Evolutionary conservation across 35 echinoderm and acorn worm genomes (phyloP).

Genomic region (Nesometra sesokonis): DNA sequence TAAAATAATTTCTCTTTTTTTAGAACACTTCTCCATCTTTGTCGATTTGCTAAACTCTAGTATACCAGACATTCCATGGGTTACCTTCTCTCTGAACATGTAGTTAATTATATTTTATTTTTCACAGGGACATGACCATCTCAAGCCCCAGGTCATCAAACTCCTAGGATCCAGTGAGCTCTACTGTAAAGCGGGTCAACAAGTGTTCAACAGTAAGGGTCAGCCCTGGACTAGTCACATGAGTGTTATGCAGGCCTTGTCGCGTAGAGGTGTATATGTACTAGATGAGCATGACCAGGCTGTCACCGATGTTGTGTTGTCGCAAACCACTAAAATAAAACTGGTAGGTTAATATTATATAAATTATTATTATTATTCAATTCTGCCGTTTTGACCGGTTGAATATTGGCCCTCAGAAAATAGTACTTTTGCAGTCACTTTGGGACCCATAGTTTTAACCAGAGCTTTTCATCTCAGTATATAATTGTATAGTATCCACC

Average conservation of each 20-base stretch:
- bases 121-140: conserved; percentile 73
- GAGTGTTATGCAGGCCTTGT: conserved; percentile 70
- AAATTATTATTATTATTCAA: too few relatives aligned
- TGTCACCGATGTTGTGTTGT: conserved; percentile 57
- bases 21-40: too few relatives aligned
- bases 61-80: too few relatives aligned
- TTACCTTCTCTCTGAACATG: neutral
- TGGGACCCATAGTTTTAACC: too few relatives aligned
- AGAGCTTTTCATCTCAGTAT: too few relatives aligned
- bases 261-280: conserved; percentile 68
- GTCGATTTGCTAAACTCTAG: too few relatives aligned
- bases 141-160: conserved; percentile 80
- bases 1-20: too few relatives aligned
- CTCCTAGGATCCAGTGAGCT: conserved; percentile 75
- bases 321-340: conserved; percentile 72
- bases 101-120: conserved; percentile 13
- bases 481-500: too few relatives aligned
- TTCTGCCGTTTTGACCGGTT: too few relatives aligned
- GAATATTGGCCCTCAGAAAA: too few relatives aligned
- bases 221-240: conserved; percentile 76
- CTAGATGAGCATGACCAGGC: conserved; percentile 56
- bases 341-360: conserved; percentile 60
- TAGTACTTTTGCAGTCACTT: too few relatives aligned
- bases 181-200: conserved; percentile 60
- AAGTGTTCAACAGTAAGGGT: conserved; percentile 50